A percentile compares a stretch with the other conserved stretches of the same genome.
These are phyloP conservation scores for Cheumatopsyche charites DNA, from an alignment of 1,140 invertebrate species.

Conservation along the genomic window DNA sequence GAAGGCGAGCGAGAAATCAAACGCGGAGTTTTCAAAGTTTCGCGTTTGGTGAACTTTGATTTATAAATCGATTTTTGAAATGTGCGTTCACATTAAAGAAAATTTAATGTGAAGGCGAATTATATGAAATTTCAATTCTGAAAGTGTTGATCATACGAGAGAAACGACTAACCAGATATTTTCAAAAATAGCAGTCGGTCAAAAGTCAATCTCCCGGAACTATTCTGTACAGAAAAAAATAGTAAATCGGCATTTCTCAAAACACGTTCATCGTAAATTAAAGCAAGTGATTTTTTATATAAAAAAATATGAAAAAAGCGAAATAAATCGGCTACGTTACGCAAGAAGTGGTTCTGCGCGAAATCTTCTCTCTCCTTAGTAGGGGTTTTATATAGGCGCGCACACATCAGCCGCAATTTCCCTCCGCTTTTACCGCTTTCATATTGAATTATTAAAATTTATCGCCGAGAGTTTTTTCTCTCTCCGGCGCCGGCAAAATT, in stretches of 20 bases:
- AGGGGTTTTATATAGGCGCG: not conserved
- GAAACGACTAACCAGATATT: too few species aligned
- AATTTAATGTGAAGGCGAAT: too few species aligned
- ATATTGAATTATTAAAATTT: constrained; percentile 51
- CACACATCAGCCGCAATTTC: constrained; percentile 46
- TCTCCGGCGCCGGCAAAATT: constrained; percentile 42
- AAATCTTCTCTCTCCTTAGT: constrained; percentile 1
- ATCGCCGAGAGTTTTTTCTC: constrained; percentile 46
- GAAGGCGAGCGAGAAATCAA: constrained; percentile 39
- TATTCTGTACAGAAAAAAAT: too few species aligned
- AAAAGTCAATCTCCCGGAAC: too few species aligned
- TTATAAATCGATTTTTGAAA: too few species aligned
- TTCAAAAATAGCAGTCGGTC: too few species aligned
- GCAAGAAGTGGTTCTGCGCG: not conserved
- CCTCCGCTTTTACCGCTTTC: constrained; percentile 48
- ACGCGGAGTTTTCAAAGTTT: constrained; percentile 36
- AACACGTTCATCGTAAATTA: not conserved
- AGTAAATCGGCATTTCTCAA: too few species aligned
- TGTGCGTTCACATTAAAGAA: too few species aligned
- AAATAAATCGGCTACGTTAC: constrained; percentile 6
- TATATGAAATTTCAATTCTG: too few species aligned
- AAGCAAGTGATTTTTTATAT: constrained; percentile 2
- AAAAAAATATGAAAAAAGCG: not conserved
- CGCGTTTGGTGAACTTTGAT: not conserved
- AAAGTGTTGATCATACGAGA: too few species aligned